These are phyloP conservation scores for Blastomussa wellsi DNA, from an alignment of 92 coral and sea anemone genomes.

Conservation along the genomic window DNA sequence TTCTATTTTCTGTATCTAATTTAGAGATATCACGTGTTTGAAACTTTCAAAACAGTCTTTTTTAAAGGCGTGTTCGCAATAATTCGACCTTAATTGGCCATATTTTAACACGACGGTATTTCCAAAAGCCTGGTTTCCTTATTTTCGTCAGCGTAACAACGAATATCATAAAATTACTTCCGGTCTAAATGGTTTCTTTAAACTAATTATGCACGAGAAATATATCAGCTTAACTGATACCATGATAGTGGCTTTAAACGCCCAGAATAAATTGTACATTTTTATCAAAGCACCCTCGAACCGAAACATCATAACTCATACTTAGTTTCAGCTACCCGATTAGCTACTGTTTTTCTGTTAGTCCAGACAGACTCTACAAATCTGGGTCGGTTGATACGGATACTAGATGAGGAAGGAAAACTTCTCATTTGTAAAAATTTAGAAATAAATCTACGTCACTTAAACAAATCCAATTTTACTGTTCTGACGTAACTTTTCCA, in stretches of 20 bases:
- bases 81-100: slow-evolving; percentile 19
- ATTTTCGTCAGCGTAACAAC: not conserved
- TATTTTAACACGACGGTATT: slow-evolving; percentile 4
- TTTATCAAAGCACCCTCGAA: not conserved
- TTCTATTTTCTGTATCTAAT: not conserved
- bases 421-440: not conserved
- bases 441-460: not conserved
- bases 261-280: not conserved
- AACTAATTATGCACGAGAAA: not conserved
- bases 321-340: not conserved
- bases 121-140: not conserved
- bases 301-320: not conserved
- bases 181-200: slow-evolving; percentile 1
- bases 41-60: not conserved
- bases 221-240: not conserved
- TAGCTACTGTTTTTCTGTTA: not conserved
- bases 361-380: not conserved
- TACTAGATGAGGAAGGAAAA: not conserved
- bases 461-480: not conserved
- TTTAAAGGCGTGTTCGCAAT: not conserved
- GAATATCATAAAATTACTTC: not conserved
- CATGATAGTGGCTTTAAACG: not conserved
- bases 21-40: not conserved
- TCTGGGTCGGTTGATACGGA: not conserved
- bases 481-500: not conserved